Percentiles rank a stretch among this genome's conserved stretches.
Evolutionary conservation across 1,140 invertebrate genomes (phyloP).

Genomic region (Scylla paramamosain): DNA sequence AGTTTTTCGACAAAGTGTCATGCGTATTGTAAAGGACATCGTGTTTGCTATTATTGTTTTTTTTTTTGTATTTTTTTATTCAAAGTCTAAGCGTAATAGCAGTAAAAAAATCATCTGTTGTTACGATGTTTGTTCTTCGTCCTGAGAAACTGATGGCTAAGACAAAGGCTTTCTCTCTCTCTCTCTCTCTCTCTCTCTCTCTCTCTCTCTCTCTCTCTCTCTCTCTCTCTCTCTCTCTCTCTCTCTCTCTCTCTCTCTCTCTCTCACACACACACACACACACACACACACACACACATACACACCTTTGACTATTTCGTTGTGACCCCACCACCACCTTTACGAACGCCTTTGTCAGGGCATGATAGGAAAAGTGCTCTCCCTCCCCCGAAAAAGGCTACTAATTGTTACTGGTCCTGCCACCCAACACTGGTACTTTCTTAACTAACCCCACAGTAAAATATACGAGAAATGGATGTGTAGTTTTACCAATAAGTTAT

Average conservation of each 20-base stretch:
- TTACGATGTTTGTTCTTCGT: too few species aligned
- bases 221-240: conserved; percentile 26
- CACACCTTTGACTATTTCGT: background rate
- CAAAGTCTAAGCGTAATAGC: too few species aligned
- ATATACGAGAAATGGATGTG: background rate
- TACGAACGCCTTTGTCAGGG: background rate
- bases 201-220: conserved; percentile 32
- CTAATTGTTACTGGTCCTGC: too few species aligned
- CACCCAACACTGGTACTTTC: background rate
- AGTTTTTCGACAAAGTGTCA: background rate
- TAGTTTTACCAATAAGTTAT: too few species aligned
- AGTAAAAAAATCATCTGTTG: too few species aligned
- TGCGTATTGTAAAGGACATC: background rate
- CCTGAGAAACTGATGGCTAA: too few species aligned
- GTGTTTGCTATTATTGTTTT: background rate
- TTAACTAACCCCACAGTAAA: background rate
- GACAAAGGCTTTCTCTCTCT: too few species aligned
- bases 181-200: background rate
- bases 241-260: conserved; percentile 1
- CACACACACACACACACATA: background rate
- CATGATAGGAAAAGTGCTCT: background rate
- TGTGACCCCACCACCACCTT: background rate
- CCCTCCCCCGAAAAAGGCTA: too few species aligned
- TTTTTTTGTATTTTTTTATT: too few species aligned
- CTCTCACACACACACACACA: background rate